Evolutionary conservation across 2,113 vertebrate genomes (phyloP), one percentile per base, ranked within the genome.

Genomic region (Myocastor coypus): DNA sequence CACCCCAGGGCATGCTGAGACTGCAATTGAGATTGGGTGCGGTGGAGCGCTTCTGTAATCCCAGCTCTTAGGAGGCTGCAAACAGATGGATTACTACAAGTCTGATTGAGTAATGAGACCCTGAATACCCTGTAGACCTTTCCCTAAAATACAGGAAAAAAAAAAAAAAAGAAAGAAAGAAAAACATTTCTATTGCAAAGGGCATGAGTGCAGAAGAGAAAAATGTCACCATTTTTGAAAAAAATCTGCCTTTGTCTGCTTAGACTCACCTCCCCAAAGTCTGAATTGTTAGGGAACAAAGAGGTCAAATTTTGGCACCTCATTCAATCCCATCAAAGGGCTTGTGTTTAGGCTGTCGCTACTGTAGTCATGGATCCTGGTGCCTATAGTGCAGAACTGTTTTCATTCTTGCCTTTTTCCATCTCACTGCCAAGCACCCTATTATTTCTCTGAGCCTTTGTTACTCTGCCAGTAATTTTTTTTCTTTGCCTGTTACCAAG

Each of bases 371-470:
- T 52, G 86, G 59, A 52, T 64, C 10, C 81, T 87, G 61, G n/a
- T 24, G 46, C 42, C 42, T 69, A 37, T 2, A 46, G 71, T 68
- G 59, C 34, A 83, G 12, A 95, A 68, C 7, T 50, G 14, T 50
- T 83, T 83, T 96, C 75, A 84, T 96, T 95, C 88, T 90, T 95
- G 80, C 19, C 94, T 32, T 89, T 96, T 96, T 40, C 88, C 30
- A 64, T 82, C 82, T 66, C 80, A 96, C 61, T 90, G 64, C 82
- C 88, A 87, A 95, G 85, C 92, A 96, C 69, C 61, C 42, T 78
- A 50, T 16, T 94, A 83, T 91, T 94, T 73, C 84, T 75, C 63
- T 81, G 69, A 75, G 57, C 3, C 37, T 37, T 24, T 69, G 42
- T 3, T 40, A 30, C 17, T 17, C n/a, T 91, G 73, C 73, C 59